Base-by-base conservation (phyloP, 2,113 vertebrate species). In the Tenebrosternarchus preto region DNA sequence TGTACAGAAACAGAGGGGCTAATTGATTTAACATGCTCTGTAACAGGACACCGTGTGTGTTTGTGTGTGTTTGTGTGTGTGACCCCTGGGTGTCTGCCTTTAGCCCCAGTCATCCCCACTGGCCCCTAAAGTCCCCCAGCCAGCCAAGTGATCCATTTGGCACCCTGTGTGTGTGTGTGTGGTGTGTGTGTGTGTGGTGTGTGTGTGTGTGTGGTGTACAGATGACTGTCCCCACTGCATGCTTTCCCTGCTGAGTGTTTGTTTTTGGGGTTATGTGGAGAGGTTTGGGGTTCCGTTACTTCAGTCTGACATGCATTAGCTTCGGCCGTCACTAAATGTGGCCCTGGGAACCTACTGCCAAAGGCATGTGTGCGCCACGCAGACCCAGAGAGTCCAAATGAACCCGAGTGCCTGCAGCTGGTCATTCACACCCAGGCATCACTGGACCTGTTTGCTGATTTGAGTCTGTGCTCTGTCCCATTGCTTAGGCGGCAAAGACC, bases 11-110 rank as follows among this genome's bases (percentile, higher is more conserved):
- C 39, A 57, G 88, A 83, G 87, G 87, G 86, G 87, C 86, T 92
- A 93, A 93, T 91, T 92, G 90, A 93, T 93, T 92, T 93, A 92
- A 90, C 91, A 93, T 93, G 91, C 91, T 90, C 87, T 91, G 92
- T 90, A 93, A 93, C 88, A 77, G 76, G 82, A 93, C 90, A 92
- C 92, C 90, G 17, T 89, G 89, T 90, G 88, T 92, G 89, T 84
- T 89, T 84, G 17, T 89, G 89, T 90, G 88, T 92, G 89, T 84
- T 15, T 89, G 89, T 90, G 88, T 92, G 89, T 83, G 83, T 92
- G 92, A 93, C 92, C 92, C 88, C 71, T 59, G 83, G 86, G 87
- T 85, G 89, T 92, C 88, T 89, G 82, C 25, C 86, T 80, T 78
- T 79, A 76, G 81, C 75, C 70, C 90, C 86, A 61, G 71, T n/a